These are phyloP conservation scores for Anguilla japonica DNA, from an alignment of 2,113 vertebrate genomes.

Conservation along the genomic window DNA sequence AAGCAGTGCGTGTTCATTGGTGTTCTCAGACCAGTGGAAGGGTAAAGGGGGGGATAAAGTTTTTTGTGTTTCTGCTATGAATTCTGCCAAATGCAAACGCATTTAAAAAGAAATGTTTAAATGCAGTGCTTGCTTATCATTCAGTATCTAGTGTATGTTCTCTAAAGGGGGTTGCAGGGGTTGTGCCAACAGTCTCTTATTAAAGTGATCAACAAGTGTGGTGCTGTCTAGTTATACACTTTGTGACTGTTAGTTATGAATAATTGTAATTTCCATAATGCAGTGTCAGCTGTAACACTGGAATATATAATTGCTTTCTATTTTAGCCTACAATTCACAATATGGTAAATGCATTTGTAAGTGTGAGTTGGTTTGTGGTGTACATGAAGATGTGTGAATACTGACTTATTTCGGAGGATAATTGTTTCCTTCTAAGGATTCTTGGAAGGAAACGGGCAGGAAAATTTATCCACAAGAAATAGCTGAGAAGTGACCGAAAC, in stretches of 20 bases:
- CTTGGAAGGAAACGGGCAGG: background rate
- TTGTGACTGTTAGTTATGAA: too few species aligned
- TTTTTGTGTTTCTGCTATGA: too few species aligned
- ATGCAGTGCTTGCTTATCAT: too few species aligned
- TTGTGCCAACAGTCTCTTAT: too few species aligned
- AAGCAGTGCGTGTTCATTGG: too few species aligned
- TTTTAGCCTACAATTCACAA: background rate
- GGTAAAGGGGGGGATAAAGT: too few species aligned
- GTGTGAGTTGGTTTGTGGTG: background rate
- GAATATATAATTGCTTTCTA: background rate
- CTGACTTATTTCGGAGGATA: background rate
- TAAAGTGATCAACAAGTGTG: too few species aligned
- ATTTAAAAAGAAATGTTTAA: background rate
- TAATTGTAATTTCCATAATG: too few species aligned
- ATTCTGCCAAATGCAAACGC: background rate
- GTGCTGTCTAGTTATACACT: too few species aligned
- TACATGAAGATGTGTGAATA: background rate
- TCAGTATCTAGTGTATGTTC: too few species aligned
- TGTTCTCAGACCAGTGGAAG: too few species aligned
- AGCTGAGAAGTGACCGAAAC: background rate
- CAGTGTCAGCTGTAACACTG: background rate
- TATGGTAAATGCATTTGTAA: background rate
- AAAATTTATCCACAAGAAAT: background rate
- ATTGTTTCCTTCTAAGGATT: background rate
- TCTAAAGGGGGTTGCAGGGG: too few species aligned